Base-by-base conservation (phyloP, 2,888 invertebrate species). In the Phymatocera aterrima region DNA sequence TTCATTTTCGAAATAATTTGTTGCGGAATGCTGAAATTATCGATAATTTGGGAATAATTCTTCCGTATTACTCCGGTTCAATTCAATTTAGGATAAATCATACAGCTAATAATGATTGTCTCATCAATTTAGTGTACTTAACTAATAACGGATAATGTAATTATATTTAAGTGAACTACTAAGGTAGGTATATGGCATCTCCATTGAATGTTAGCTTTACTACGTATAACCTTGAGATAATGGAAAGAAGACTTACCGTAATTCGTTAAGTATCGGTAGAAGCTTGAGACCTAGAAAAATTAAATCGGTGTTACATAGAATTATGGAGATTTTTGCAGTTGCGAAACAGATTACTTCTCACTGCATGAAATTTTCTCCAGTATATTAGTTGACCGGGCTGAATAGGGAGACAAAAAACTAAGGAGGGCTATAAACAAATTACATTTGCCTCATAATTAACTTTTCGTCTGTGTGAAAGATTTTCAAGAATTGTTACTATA, bases 231-330 rank as follows among this genome's bases (percentile, higher is more conserved):
- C 21, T 28, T 28, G 28, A 68, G 24, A 24, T 8, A 51, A 28
- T 21, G 31, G 5, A 48, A 61, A 37, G 51, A 72, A 57, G 81
- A 92, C 94, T 94, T 92, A 96, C 97, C 97, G 95, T 88, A 97
- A 92, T 91, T 96, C 96, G 91, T 95, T 96, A 84, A 97, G 93
- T 86, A 97, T 94, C 88, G 97, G 96, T 86, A 97, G 93, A 70
- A 98, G 93, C 90, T 97, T 97, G 87, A 98, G 93, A 89, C 97
- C 97, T 97, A 94, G 81, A 94, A 94, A 84, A 83, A 34, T 72
- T 28, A 24, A 15, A 68, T 68, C 6, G 40, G n/a, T 24, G 28
- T 31, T 24, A 43, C 21, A 34, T 31, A 51, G 0, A 18, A 21
- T 28, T 3, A n/a, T 34, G 10, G 5, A 31, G 34, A 34, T 15